Evolutionary conservation across 2,113 vertebrate genomes (phyloP).

Genomic region (Gobio gobio): DNA sequence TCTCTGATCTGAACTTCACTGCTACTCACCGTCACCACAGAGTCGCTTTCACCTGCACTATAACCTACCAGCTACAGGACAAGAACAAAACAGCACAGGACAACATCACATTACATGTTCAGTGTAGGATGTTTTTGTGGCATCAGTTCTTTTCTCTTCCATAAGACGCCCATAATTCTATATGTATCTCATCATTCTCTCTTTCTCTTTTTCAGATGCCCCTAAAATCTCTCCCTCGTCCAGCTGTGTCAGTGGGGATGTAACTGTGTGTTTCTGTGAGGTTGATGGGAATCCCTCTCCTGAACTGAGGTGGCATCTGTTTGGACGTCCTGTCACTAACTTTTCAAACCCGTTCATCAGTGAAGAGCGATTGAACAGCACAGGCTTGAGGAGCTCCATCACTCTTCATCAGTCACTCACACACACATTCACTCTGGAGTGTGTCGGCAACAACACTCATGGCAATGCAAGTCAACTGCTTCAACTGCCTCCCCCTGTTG

Average conservation of each 20-base stretch:
- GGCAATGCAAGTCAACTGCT: background rate
- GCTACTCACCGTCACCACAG: conserved; percentile 31
- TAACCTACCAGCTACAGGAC: conserved; percentile 47
- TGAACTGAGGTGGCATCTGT: conserved; percentile 68
- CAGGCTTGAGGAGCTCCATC: conserved; percentile 57
- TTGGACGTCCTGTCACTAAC: conserved; percentile 60
- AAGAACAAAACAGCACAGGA: background rate
- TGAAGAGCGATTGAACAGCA: conserved; percentile 47
- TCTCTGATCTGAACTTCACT: conserved; percentile 54
- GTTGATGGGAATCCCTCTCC: conserved; percentile 71
- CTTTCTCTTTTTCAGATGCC: background rate
- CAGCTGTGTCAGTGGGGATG: too few relatives aligned
- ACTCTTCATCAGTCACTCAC: conserved; percentile 54
- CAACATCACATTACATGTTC: conserved; percentile 5
- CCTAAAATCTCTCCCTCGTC: background rate
- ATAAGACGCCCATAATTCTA: background rate
- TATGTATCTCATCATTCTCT: background rate
- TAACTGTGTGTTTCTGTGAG: conserved; percentile 47
- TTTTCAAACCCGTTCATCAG: conserved; percentile 58
- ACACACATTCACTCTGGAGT: conserved; percentile 57
- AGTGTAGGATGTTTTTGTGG: background rate
- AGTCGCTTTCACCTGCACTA: conserved; percentile 35
- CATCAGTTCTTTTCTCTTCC: background rate
- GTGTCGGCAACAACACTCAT: conserved; percentile 62
- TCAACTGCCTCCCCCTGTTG: background rate